Evolutionary conservation across 2,797 vertebrate genomes (phyloP), one percentile per base, ranked within the genome.

Genomic region (Threskiornis aethiopicus): DNA sequence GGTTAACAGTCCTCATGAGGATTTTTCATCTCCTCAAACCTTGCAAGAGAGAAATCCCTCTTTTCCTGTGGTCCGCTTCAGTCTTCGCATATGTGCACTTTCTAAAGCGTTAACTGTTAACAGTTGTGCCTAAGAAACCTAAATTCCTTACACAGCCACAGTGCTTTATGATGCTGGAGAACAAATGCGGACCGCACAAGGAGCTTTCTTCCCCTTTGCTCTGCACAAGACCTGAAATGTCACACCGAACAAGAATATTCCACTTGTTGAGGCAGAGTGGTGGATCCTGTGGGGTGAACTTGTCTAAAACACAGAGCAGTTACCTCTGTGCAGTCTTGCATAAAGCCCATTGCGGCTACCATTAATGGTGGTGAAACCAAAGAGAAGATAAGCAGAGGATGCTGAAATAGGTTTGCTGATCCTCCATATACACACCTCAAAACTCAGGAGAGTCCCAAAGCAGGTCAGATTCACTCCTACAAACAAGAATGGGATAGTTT

Each of bases 31-130:
- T 93, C 70, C 73, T 92, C 26, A 83, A 80, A 89, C 64, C 67
- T 92, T 92, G 71, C 67, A 83, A 89, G 70, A 89, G 84, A 94
- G 75, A 96, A 96, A 97, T 96, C 81, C 88, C 64, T 80, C 49
- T 93, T 94, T 94, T 95, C 88, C 92, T 94, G 86, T 89, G 72
- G 66, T 95, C 88, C 28, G 10, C 52, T 92, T 90, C 88, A 95
- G 82, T 31, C 93, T 96, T 92, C 81, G 82, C 84, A 87, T 83
- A 65, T 91, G 75, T 91, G 78, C 71, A 44, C 81, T 93, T 96
- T 83, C 78, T 90, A 52, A 88, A 89, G 92, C 0, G 1, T 91
- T 97, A 96, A 95, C 91, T 95, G 58, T 90, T 94, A 94, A 71
- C 92, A 91, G 75, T 95, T 96, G 90, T 94, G 89, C 70, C 55